Base-by-base conservation (phyloP, 2,888 invertebrate species). In the Lithophane semibrunnea region DNA sequence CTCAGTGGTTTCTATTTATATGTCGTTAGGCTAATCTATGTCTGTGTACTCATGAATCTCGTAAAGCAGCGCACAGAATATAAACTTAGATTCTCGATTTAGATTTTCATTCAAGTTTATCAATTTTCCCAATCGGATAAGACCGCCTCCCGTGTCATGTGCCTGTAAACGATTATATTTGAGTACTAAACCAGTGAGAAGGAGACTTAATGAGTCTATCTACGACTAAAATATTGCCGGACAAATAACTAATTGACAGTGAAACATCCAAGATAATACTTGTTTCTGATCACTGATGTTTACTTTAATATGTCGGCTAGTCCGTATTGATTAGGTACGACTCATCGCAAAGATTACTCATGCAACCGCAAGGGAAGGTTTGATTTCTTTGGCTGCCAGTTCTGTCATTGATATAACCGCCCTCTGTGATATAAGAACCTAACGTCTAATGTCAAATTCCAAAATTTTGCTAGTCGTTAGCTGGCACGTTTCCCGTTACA, bases 41-140 rank as follows among this genome's bases (percentile, higher is more conserved):
- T 66, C 79, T 79, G 65, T 84, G 85, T 85, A 83, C 83, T 70
- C 80, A 86, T 86, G 75, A 79, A 86, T 86, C 88, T 86, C 78
- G 82, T 85, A 79, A 86, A 87, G 70, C 86, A 87, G 75, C 77
- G 54, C 71, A 73, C 69, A 71, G 77, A 71, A 67, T 81, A 88
- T 82, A 88, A 86, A 87, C 74, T 76, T 76, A 88, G 81, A 85
- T 83, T 77, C 81, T 84, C 75, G 76, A 86, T 84, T 86, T 79
- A 86, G 84, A 87, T 87, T 83, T 87, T 86, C 87, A 87, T 84
- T 84, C 77, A 86, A 79, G 72, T 83, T 86, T 86, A 84, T 87
- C 88, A 80, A 84, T 87, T 84, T 84, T 82, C 80, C 75, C 66
- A 77, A 87, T 87, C 86, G 70, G 77, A 75, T 80, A 80, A 74